Evolutionary conservation across 2,113 vertebrate species (phyloP), one percentile per base, ranked within the genome.

Genomic region (Chroicocephalus ridibundus): DNA sequence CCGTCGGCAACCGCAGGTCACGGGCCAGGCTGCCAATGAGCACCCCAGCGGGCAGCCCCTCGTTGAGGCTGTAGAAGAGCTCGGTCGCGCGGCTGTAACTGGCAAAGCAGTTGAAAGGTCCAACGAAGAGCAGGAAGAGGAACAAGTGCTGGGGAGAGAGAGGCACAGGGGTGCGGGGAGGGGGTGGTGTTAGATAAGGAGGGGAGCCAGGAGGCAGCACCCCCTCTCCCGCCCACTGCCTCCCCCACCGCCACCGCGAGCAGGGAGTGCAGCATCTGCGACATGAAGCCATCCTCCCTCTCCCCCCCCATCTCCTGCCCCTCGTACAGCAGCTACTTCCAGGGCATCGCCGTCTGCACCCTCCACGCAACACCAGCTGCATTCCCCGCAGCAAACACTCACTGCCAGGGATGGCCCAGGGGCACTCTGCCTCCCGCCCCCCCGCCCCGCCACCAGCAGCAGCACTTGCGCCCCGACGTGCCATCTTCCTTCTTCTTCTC

Each of bases 11-110:
- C 92, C 97, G 97, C 97, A 99, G 98, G 97, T 99, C 99, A 86
- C 94, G 97, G n/a, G 99, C 98, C 90, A 99, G 98, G 96, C 98
- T 98, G 74, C 99, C 99, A 10, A 99, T 99, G 64, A 99, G 98
- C 87, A 98, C 99, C 3, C 99, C 99, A 1, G 97, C 98, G 0
- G 99, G 99, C 96, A 99, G 98, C 93, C 99, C 99, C 97, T 99
- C 99, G 38, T 99, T 99, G 97, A 99, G 98, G 91, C 98, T 99
- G 98, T 99, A 99, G 97, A 99, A 98, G 89, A 99, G 98, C 98
- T 99, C 98, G 1, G 98, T 99, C 83, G 99, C 99, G 4, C 99
- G 98, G 95, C 98, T 99, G 97, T 99, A 99, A 98, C 98, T 99
- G 94, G 99, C 99, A 91, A 99, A 99, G 97, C 99, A 99, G 97